phyloP scores from a whole-genome alignment of 2,888 invertebrate species.

The Agonopterix heracliana region DNA sequence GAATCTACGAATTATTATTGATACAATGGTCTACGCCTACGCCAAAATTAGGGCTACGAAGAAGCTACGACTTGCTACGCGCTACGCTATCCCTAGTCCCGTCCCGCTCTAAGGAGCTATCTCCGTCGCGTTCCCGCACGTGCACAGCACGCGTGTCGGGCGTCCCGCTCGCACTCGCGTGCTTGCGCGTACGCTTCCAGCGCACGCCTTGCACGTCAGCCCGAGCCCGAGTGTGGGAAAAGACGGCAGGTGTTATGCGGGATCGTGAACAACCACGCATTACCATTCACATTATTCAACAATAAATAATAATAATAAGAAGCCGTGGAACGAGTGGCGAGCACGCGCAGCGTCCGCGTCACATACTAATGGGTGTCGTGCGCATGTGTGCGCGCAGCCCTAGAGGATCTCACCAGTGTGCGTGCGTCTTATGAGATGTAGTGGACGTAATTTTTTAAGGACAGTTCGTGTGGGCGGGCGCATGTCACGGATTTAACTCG shows the following conservation, averaged over 20 bases:
- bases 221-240: conserved; percentile 74
- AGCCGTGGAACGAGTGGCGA: conserved; percentile 73
- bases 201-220: conserved; percentile 39
- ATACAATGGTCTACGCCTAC: neutral
- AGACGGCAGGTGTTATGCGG: conserved; percentile 78
- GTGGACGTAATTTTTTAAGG: conserved; percentile 50
- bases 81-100: conserved; percentile 38
- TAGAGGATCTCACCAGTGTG: conserved; percentile 25
- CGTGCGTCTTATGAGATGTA: conserved; percentile 27
- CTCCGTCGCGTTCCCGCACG: conserved; percentile 44
- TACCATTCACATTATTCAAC: conserved; percentile 77
- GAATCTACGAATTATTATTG: conserved; percentile 8
- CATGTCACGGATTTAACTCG: conserved; percentile 57
- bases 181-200: conserved; percentile 46
- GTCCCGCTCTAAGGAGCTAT: conserved; percentile 32
- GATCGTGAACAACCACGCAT: conserved; percentile 77
- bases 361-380: conserved; percentile 59
- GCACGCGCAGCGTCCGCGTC: conserved; percentile 68
- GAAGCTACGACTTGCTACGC: conserved; percentile 23
- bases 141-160: conserved; percentile 45
- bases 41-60: conserved; percentile 26
- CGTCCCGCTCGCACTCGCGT: conserved; percentile 53
- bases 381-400: conserved; percentile 42
- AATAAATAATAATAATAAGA: conserved; percentile 76
- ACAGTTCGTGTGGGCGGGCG: conserved; percentile 67